phyloP scores from a whole-genome alignment of 2,888 invertebrate species.

The Erebia aethiops region DNA sequence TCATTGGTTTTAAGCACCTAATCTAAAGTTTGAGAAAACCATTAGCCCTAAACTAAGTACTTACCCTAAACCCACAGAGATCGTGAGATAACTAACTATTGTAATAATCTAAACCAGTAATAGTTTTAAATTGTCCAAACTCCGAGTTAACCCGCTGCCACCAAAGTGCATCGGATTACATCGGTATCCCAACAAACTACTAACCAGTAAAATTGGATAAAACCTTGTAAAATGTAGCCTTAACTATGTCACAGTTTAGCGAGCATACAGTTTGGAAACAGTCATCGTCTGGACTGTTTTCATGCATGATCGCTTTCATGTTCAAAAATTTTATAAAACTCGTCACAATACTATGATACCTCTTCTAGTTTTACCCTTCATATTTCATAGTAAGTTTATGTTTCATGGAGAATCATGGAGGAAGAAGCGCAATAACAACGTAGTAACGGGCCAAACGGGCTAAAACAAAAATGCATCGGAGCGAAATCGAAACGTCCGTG shows the following conservation, averaged over 20 bases:
- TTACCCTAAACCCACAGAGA: background rate
- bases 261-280: background rate
- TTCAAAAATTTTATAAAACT: background rate
- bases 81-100: background rate
- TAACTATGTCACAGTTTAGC: background rate
- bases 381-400: no score
- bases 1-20: no score
- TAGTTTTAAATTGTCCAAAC: conserved; percentile 1
- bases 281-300: background rate
- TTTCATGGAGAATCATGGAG: no score
- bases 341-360: no score
- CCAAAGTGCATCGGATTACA: conserved; percentile 4
- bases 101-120: background rate
- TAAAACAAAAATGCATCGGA: no score
- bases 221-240: conserved; percentile 13
- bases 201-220: conserved; percentile 18
- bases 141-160: background rate
- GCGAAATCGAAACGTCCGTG: no score
- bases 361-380: background rate
- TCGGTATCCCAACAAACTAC: conserved; percentile 1
- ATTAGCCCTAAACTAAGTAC: background rate
- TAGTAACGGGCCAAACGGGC: no score
- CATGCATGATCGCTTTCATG: background rate
- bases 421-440: no score
- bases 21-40: background rate